Evolutionary conservation across 2,797 vertebrate species (phyloP).

Genomic region (Loriculus beryllinus): DNA sequence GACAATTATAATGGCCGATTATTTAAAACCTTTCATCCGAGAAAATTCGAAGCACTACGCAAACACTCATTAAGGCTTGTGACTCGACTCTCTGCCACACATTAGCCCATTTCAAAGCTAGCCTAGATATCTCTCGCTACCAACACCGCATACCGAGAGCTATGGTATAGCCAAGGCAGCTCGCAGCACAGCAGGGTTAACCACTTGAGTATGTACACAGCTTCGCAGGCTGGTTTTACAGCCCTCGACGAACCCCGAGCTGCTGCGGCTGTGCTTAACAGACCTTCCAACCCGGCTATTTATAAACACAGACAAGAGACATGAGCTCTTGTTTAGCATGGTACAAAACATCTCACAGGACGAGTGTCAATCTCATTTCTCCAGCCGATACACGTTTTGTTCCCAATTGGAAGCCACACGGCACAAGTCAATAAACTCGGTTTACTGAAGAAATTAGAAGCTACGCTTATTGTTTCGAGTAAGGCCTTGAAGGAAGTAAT

Average conservation of each 20-base stretch:
- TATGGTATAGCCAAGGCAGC: not conserved
- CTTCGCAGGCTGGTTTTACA: slow-evolving; percentile 1
- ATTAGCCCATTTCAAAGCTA: not conserved
- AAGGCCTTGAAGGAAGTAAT: slow-evolving; percentile 35
- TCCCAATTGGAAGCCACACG: not conserved
- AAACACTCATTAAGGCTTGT: slow-evolving; percentile 22
- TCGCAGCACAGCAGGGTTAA: not conserved
- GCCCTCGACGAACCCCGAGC: not conserved
- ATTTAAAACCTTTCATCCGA: slow-evolving; percentile 36
- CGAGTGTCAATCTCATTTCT: not conserved
- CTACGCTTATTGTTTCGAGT: not conserved
- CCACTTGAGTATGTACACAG: not conserved
- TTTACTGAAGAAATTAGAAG: slow-evolving; percentile 5
- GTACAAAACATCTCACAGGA: not conserved
- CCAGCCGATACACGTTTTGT: not conserved
- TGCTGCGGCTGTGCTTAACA: not conserved
- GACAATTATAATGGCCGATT: slow-evolving; percentile 43
- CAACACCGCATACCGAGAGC: not conserved
- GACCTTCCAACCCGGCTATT: not conserved
- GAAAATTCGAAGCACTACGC: not conserved
- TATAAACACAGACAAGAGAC: not conserved
- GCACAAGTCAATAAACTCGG: not conserved
- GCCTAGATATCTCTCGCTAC: not conserved
- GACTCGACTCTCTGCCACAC: not conserved
- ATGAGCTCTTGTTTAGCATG: not conserved